Base-by-base conservation (phyloP, 2,113 vertebrate genomes). In the Leuciscus idus region DNA sequence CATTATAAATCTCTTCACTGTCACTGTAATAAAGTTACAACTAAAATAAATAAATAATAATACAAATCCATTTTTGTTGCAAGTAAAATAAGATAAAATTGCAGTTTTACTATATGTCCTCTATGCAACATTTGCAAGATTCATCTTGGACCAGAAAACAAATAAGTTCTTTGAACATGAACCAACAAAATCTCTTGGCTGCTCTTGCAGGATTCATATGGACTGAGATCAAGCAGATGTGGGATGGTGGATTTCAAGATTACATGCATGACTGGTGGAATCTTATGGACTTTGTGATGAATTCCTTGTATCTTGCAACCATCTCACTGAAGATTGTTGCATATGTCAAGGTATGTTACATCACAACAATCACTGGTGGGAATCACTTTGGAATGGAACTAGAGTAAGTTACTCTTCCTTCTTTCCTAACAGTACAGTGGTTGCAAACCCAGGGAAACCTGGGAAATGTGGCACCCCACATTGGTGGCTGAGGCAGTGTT, bases 231-330 rank as follows among this genome's bases (percentile, higher is more conserved):
- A 99, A 99, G 90, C 98, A 99, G 94, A 99, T 99, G 98, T 99
- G 98, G 98, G 97, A 99, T 79, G 97, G 96, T 7, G 98, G 98
- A 91, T 95, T 99, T 17, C 93, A 99, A 87, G 97, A 99, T 92
- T 99, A 99, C 90, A 94, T 99, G 66, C 96, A 98, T n/a, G 98
- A 99, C 55, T 99, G 98, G 98, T 99, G 98, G 98, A 99, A 99
- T 86, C 94, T 99, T 36, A 98, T 99, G 98, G 98, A 99, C 93
- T 99, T 99, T 90, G 96, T 99, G 82, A 99, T 99, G 97, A 99
- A 99, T 90, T 96, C 97, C 74, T 92, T 99, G 90, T 99, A 99
- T 87, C 93, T 99, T 90, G 97, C 97, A 90, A 99, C 98, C 84
- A 99, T 99, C 90, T 97, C 98, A 72, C 94, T 99, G 85, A 99